Conservation (phyloP, 2,888 invertebrate species). For the Exephanes ischioxanthus region DNA sequence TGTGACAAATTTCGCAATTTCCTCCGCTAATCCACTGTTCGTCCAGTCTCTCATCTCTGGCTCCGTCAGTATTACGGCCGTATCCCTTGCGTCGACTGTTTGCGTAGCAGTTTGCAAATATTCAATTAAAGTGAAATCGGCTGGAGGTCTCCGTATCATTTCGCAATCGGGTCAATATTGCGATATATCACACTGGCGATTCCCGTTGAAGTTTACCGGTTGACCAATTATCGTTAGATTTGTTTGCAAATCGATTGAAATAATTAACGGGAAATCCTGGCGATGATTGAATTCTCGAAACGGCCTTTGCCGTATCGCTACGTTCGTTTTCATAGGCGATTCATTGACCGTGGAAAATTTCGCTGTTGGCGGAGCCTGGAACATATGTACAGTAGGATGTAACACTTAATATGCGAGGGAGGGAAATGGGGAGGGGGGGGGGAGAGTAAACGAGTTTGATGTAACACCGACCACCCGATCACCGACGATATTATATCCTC, state of each 20-base stretch:
- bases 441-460: background rate
- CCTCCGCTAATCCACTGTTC: background rate
- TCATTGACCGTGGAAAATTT: slow-evolving; percentile 6
- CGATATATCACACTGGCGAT: background rate
- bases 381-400: slow-evolving; percentile 1
- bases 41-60: slow-evolving; percentile 6
- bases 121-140: background rate
- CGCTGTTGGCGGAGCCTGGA: background rate
- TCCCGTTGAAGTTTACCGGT: background rate
- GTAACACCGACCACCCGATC: slow-evolving; percentile 1
- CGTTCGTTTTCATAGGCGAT: background rate
- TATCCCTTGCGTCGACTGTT: background rate
- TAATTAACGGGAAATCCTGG: slow-evolving; percentile 30
- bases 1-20: slow-evolving; percentile 37
- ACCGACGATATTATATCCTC: slow-evolving; percentile 6
- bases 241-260: slow-evolving; percentile 17
- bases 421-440: too few species aligned
- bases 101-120: background rate
- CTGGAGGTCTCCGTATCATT: background rate
- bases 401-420: slow-evolving; percentile 7
- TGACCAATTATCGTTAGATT: slow-evolving; percentile 17
- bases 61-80: background rate
- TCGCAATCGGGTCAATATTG: background rate
- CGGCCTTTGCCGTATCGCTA: background rate
- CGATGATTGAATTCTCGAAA: background rate